Evolutionary conservation across 1,140 invertebrate species (phyloP).

Genomic region (Polyergus mexicanus): DNA sequence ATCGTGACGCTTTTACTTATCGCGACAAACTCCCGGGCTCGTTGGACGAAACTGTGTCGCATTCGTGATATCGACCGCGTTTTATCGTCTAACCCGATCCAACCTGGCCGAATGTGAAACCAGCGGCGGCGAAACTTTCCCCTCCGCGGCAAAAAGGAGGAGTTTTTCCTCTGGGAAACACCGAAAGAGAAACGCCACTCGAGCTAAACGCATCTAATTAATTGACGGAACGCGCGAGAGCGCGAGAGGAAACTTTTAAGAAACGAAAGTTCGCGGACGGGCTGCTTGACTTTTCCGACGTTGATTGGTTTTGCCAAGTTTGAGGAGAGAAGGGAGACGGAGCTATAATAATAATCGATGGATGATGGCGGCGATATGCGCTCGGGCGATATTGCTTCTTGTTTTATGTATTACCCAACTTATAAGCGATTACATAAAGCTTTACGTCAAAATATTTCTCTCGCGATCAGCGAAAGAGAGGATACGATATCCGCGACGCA

Average conservation of each 20-base stretch:
- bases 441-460: conserved; percentile 11
- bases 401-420: conserved; percentile 23
- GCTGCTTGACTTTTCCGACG: conserved; percentile 35
- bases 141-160: conserved; percentile 9
- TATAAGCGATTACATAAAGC: conserved; percentile 21
- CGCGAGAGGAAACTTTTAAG: conserved; percentile 59
- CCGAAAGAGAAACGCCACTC: conserved; percentile 44
- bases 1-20: conserved; percentile 44
- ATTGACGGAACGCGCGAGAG: conserved; percentile 55
- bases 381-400: conserved; percentile 9
- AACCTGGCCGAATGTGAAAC: conserved; percentile 13
- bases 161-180: conserved; percentile 41
- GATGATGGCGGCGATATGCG: not conserved
- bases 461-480: not conserved
- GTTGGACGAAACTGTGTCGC: conserved; percentile 46
- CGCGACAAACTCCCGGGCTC: conserved; percentile 7
- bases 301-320: conserved; percentile 60
- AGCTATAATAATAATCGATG: conserved; percentile 49
- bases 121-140: conserved; percentile 40
- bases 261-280: conserved; percentile 42
- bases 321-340: not conserved
- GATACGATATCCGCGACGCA: not conserved
- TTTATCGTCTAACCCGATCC: conserved; percentile 45
- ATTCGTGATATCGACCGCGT: conserved; percentile 38
- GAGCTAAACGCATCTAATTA: conserved; percentile 71